Evolutionary conservation across 2,113 vertebrate genomes (phyloP).

Genomic region (Chitala chitala): DNA sequence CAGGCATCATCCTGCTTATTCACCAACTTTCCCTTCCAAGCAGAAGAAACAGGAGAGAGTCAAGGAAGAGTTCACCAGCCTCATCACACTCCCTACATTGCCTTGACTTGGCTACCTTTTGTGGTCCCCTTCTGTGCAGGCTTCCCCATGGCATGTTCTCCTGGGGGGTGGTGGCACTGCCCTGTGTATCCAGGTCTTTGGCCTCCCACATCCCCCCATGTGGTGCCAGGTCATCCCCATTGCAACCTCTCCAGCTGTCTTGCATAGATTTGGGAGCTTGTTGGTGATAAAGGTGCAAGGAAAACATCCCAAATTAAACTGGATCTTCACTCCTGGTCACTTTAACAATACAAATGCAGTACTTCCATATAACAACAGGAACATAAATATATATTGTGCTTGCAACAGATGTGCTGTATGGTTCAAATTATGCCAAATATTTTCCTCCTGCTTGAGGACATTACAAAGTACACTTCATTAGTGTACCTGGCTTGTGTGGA

Average conservation of each 20-base stretch:
- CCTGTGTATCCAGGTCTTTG: slow-evolving; percentile 92
- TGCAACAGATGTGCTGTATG: no score
- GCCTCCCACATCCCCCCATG: slow-evolving; percentile 84
- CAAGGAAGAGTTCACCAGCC: background rate
- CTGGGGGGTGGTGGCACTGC: slow-evolving; percentile 80
- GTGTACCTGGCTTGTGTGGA: slow-evolving; percentile 89
- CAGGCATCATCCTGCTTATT: slow-evolving; percentile 91
- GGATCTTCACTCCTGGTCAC: background rate
- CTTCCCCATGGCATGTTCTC: slow-evolving; percentile 92
- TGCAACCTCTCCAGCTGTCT: slow-evolving; percentile 87
- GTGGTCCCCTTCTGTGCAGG: slow-evolving; percentile 80
- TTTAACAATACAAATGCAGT: background rate
- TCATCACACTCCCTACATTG: background rate
- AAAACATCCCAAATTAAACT: background rate
- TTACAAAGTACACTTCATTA: background rate
- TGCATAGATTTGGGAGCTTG: slow-evolving; percentile 96
- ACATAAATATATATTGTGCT: background rate
- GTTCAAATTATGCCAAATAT: no score
- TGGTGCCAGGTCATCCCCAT: slow-evolving; percentile 79
- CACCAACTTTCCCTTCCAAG: slow-evolving; percentile 69
- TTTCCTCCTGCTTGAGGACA: no score
- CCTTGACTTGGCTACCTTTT: slow-evolving; percentile 67
- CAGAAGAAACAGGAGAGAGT: slow-evolving; percentile 21
- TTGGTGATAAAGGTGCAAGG: slow-evolving; percentile 30
- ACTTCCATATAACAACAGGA: background rate